Evolutionary conservation across 2,797 vertebrate species (phyloP).

Genomic region (Tragelaphus oryx): DNA sequence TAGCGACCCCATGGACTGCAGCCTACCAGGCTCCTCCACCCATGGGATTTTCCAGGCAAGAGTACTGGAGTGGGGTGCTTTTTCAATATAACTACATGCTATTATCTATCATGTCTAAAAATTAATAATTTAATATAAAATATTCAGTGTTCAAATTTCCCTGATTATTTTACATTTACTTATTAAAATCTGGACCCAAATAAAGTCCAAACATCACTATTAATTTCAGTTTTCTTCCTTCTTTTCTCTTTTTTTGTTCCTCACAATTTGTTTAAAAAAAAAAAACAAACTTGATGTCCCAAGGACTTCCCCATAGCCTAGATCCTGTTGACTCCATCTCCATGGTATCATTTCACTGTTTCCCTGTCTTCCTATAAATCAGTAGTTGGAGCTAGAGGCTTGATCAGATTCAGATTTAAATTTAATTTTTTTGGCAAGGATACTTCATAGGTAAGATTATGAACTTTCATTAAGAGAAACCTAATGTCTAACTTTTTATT

Average conservation of each 20-base stretch:
- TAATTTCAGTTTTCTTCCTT: not conserved
- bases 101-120: not conserved
- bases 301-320: not conserved
- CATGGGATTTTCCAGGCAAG: no score
- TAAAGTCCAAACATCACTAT: not conserved
- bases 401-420: slow-evolving; percentile 7
- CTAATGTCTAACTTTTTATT: not conserved
- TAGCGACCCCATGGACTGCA: no score
- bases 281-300: not conserved
- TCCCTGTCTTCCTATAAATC: not conserved
- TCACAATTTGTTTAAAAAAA: not conserved
- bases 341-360: not conserved
- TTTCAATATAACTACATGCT: not conserved
- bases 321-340: not conserved
- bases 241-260: not conserved
- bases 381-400: not conserved
- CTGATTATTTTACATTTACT: not conserved
- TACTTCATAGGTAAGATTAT: not conserved
- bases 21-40: no score
- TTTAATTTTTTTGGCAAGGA: not conserved
- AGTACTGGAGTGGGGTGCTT: not conserved
- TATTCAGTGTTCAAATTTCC: slow-evolving; percentile 29
- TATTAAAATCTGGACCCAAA: slow-evolving; percentile 29
- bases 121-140: slow-evolving; percentile 19
- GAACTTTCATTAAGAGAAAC: slow-evolving; percentile 32